Conservation (phyloP, 2,113 vertebrate genomes). For the Eubucco bourcierii region DNA sequence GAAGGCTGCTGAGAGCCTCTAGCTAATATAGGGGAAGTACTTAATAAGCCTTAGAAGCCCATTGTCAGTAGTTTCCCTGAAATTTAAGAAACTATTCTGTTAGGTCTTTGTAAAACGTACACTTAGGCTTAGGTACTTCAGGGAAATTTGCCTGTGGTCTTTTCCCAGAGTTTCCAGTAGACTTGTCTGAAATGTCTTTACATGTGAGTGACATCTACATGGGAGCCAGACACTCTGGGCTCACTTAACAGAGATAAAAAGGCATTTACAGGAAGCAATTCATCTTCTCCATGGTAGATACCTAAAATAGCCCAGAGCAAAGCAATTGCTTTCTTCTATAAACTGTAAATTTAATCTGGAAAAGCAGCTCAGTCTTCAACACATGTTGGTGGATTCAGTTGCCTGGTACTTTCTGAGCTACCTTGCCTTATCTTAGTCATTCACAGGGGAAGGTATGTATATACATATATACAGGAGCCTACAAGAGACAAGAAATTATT, state of each 20-base stretch:
- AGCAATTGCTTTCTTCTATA: not conserved
- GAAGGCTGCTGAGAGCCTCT: not conserved
- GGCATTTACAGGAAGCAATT: slow-evolving; percentile 58
- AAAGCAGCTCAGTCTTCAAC: not conserved
- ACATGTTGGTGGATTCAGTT: not conserved
- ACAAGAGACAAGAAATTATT: not conserved
- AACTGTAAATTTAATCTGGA: slow-evolving; percentile 27
- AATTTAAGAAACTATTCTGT: not conserved
- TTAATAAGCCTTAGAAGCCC: not conserved
- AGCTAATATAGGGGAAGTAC: not conserved
- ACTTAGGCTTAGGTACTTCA: not conserved
- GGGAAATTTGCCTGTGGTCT: not conserved
- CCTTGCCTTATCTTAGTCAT: not conserved
- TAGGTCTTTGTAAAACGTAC: not conserved
- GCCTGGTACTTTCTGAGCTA: not conserved
- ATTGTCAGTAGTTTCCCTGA: not conserved
- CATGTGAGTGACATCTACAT: slow-evolving; percentile 42
- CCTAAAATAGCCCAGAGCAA: slow-evolving; percentile 34
- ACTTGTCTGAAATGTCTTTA: not conserved
- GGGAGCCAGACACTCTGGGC: slow-evolving; percentile 33
- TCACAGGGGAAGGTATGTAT: not conserved
- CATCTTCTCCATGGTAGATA: slow-evolving; percentile 31
- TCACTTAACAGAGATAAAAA: slow-evolving; percentile 51
- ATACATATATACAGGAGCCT: not conserved
- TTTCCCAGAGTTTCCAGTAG: slow-evolving; percentile 8